Evolutionary conservation across 2,797 vertebrate species (phyloP).

Genomic region (Enteromius afrohamiltoni): DNA sequence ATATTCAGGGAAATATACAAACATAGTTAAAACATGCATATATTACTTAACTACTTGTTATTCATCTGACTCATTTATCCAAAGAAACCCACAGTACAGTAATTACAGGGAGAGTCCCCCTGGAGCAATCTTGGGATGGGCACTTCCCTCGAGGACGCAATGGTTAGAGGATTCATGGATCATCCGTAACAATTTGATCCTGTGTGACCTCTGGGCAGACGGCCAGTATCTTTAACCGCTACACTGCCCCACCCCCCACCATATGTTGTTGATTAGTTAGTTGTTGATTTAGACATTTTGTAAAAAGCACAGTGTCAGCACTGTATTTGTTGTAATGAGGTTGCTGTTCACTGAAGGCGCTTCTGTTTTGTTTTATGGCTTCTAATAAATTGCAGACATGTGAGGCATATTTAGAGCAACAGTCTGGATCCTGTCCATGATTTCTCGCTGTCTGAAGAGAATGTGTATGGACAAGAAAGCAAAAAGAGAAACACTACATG

Average conservation of each 20-base stretch:
- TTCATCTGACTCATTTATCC: conserved; percentile 6
- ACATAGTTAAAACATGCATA: not conserved
- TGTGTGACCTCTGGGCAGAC: conserved; percentile 13
- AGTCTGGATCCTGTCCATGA: conserved; percentile 26
- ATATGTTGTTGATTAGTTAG: conserved; percentile 37
- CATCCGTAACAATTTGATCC: conserved; percentile 24
- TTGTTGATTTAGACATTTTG: conserved; percentile 35
- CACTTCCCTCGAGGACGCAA: conserved; percentile 8
- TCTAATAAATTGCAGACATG: conserved; percentile 53
- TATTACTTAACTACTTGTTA: conserved; percentile 3
- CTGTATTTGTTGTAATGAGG: conserved; percentile 28
- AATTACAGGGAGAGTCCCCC: conserved; percentile 44
- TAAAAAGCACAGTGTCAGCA: conserved; percentile 40
- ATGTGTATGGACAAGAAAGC: conserved; percentile 8
- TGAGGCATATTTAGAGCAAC: conserved; percentile 47
- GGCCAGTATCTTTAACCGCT: conserved; percentile 25
- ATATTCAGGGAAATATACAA: not conserved
- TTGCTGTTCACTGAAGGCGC: conserved; percentile 32
- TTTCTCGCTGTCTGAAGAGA: conserved; percentile 40
- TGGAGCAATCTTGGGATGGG: conserved; percentile 26
- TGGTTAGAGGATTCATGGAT: conserved; percentile 41
- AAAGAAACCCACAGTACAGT: conserved; percentile 6
- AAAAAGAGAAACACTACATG: conserved; percentile 44
- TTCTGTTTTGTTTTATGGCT: conserved; percentile 53
- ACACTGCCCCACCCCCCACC: conserved; percentile 6